phyloP scores from a whole-genome alignment of 2,113 vertebrate genomes.

The Drymodes brunneopygia region DNA sequence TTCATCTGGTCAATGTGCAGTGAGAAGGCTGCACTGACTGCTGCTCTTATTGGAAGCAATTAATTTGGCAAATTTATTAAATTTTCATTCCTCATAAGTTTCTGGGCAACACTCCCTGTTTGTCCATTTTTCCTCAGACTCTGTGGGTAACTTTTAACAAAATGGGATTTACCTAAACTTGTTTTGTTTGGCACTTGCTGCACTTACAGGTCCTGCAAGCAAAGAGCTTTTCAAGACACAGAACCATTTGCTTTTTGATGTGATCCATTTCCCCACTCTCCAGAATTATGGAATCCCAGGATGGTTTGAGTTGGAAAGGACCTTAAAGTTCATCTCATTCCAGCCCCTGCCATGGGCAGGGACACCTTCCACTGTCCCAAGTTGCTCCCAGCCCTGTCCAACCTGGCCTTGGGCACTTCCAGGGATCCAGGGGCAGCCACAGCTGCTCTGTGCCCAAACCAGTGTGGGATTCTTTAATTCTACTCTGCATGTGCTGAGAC shows the following conservation, averaged over 20 bases:
- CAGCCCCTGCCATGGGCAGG: background rate
- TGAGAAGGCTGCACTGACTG: background rate
- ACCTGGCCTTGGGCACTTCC: fast-evolving
- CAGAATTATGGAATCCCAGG: background rate
- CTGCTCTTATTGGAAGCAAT: background rate
- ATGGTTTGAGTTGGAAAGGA: background rate
- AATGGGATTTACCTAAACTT: background rate
- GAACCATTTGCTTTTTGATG: background rate
- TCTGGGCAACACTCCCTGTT: background rate
- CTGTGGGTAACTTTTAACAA: background rate
- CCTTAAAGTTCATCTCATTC: fast-evolving
- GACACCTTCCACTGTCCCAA: background rate
- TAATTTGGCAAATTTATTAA: background rate
- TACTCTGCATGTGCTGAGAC: background rate
- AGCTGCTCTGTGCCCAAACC: background rate
- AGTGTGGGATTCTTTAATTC: background rate
- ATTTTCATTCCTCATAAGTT: background rate
- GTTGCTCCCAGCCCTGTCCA: fast-evolving
- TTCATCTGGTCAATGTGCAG: conserved; percentile 39
- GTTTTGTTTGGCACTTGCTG: background rate
- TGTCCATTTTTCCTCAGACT: background rate
- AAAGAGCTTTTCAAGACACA: background rate
- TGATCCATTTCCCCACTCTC: background rate
- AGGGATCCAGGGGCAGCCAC: background rate
- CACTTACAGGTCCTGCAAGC: background rate